Evolutionary conservation across 2,113 vertebrate species (phyloP), one percentile per base, ranked within the genome.

Genomic region (Malurus alboscapulatus): DNA sequence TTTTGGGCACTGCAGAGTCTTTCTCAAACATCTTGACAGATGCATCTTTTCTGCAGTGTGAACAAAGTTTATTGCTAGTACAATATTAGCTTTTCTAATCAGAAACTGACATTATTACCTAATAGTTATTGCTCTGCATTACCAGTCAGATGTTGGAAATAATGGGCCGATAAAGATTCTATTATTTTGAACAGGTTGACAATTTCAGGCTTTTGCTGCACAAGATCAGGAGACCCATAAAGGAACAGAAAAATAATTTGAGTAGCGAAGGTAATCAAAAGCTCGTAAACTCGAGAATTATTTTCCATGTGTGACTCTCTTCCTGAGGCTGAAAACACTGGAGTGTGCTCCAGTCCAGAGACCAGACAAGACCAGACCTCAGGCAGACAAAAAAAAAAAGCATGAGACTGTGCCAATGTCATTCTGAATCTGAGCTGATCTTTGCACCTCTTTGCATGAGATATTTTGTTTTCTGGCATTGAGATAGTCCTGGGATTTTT

Each of bases 71-170:
- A 96, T 94, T 93, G 72, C 88, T 92, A 82, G 91, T 57, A 93
- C 78, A 92, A 90, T 94, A 95, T 95, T 96, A 95, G 93, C 45
- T 93, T 96, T 96, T 96, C 96, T 96, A 96, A 97, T 97, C 91
- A 97, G 91, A 95, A 91, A 66, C 69, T 78, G 73, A 83, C 2
- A 5, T 94, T 96, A 96, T 96, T 96, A 81, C 84, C 76, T 95
- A 97, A 95, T 87, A 96, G 93, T 88, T 96, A 96, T 93, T 94
- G 83, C 76, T 94, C 51, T 88, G 89, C 53, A 93, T 92, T 97
- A 93, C 89, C 84, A 95, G 92, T 89, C 97, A 97, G 92, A 96
- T 94, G 94, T 94, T 92, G 84, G 95, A 95, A 97, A 97, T 97
- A 97, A 96, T 72, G 87, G 95, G 51, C 86, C 81, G 94, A 97